phyloP scores from a whole-genome alignment of 2,797 vertebrate species.

The Ciconia nigra region DNA sequence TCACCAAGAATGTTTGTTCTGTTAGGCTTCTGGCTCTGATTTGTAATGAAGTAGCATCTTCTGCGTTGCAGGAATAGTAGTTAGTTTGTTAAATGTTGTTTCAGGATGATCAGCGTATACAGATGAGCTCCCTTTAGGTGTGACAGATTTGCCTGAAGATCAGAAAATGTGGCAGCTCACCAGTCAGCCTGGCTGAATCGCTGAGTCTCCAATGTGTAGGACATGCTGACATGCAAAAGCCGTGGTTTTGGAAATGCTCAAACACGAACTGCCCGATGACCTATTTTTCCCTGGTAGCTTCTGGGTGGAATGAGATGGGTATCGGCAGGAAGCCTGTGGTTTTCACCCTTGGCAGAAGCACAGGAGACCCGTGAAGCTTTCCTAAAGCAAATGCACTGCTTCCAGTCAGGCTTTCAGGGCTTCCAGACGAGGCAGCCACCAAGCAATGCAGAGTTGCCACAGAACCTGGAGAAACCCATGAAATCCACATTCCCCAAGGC shows the following conservation, averaged over 20 bases:
- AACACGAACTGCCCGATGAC: accelerated
- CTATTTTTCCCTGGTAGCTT: not conserved
- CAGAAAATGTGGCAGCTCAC: not conserved
- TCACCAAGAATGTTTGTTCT: not conserved
- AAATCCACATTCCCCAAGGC: not conserved
- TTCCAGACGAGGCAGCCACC: not conserved
- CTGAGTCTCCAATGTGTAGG: accelerated
- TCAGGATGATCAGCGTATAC: not conserved
- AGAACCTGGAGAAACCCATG: not conserved
- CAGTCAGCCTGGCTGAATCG: not conserved
- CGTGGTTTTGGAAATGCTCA: not conserved
- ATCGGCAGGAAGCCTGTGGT: not conserved
- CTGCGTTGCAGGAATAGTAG: not conserved
- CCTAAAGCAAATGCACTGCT: not conserved
- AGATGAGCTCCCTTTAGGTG: not conserved
- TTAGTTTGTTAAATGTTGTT: not conserved
- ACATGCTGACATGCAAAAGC: not conserved
- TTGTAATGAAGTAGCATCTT: not conserved
- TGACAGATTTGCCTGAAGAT: not conserved
- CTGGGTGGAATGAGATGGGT: not conserved
- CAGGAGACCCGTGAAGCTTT: not conserved
- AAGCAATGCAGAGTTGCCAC: not conserved
- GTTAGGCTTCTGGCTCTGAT: not conserved
- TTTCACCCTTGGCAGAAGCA: not conserved
- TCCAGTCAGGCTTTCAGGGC: not conserved